A percentile compares a stretch with the other conserved stretches of the same genome.
Evolutionary conservation across 2,888 invertebrate species (phyloP).

Genomic region (Callimorpha dominula): DNA sequence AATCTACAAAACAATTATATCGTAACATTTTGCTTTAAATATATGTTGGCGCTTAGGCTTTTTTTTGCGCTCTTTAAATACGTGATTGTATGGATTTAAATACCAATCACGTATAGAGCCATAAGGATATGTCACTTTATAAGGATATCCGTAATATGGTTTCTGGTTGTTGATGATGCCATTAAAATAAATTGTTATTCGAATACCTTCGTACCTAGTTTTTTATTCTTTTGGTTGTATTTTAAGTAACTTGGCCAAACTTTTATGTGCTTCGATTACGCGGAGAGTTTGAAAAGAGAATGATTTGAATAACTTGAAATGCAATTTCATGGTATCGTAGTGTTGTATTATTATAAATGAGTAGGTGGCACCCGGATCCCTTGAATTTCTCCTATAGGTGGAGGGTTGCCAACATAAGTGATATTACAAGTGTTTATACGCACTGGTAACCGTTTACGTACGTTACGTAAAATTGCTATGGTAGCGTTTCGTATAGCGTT

Average conservation of each 20-base stretch:
- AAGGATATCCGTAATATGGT: conserved; percentile 23
- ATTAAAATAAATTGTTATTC: conserved; percentile 11
- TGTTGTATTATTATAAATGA: background rate
- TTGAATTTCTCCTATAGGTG: background rate
- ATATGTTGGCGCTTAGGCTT: background rate
- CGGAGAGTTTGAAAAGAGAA: background rate
- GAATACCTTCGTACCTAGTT: background rate
- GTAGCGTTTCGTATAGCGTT: background rate
- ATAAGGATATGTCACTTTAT: conserved; percentile 17
- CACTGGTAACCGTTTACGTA: no score
- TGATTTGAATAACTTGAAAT: background rate
- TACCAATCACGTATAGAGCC: background rate
- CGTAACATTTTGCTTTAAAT: background rate
- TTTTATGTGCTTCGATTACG: background rate
- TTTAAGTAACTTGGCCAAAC: background rate
- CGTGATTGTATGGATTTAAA: conserved; percentile 6
- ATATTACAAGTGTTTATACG: no score
- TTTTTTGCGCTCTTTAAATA: background rate
- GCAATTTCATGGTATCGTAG: background rate
- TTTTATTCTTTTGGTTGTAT: background rate
- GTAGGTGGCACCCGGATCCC: background rate
- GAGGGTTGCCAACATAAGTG: background rate
- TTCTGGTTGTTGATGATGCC: conserved; percentile 15
- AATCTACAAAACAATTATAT: background rate
- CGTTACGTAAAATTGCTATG: no score